Conservation (phyloP, 2,113 vertebrate genomes). For the Tragelaphus strepsiceros region DNA sequence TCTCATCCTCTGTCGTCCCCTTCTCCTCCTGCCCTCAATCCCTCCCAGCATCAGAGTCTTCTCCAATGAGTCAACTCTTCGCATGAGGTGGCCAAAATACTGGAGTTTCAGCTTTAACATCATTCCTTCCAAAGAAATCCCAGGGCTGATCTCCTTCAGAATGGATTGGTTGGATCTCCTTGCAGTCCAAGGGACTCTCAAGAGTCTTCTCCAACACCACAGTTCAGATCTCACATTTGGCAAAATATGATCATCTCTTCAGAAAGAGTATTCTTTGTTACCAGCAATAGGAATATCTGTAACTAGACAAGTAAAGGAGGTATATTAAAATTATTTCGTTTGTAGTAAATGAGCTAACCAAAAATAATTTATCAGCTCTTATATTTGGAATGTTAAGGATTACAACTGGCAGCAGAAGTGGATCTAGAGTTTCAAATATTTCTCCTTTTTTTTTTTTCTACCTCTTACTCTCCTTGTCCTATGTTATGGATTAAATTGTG, state of each 20-base stretch:
- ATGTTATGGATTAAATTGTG: not conserved
- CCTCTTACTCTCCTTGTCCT: not conserved
- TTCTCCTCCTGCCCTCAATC: too few species aligned
- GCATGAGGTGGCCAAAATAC: too few species aligned
- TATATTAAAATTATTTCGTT: not conserved
- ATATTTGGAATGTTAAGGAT: not conserved
- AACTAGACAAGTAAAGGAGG: not conserved
- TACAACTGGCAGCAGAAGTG: not conserved
- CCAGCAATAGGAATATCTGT: not conserved
- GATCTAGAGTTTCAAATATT: not conserved
- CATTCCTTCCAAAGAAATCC: too few species aligned
- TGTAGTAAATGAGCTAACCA: not conserved
- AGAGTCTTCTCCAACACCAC: too few species aligned
- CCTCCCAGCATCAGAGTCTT: too few species aligned
- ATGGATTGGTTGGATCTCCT: too few species aligned
- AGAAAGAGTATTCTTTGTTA: not conserved
- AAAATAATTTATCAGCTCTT: not conserved
- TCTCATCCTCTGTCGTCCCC: too few species aligned
- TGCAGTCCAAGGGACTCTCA: too few species aligned
- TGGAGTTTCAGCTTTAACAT: too few species aligned
- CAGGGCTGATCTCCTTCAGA: too few species aligned
- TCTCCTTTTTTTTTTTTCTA: not conserved
- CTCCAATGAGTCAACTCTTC: too few species aligned
- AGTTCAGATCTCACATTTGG: not conserved
- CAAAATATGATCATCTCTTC: not conserved